phyloP scores from a whole-genome alignment of 2,797 vertebrate species.

The Chaenodraco wilsoni region DNA sequence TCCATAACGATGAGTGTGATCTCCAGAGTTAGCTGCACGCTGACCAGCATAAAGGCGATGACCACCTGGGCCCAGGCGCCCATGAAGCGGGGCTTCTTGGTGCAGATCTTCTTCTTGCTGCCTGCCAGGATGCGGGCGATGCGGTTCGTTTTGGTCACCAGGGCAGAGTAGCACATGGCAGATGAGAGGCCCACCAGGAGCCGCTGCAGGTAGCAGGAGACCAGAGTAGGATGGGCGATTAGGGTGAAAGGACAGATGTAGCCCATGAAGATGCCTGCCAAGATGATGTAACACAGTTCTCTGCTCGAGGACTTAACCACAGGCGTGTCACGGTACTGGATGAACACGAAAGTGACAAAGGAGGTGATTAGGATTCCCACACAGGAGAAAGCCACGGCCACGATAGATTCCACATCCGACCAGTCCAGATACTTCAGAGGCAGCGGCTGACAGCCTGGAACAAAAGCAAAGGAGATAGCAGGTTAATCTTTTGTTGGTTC shows the following conservation, averaged over 20 bases:
- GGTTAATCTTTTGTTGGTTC: conserved; percentile 6
- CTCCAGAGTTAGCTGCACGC: conserved; percentile 93
- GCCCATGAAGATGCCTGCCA: conserved; percentile 96
- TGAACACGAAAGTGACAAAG: conserved; percentile 98
- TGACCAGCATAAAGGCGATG: conserved; percentile 94
- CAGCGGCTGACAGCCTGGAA: conserved; percentile 91
- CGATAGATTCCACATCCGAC: conserved; percentile 96
- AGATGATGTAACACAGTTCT: conserved; percentile 98
- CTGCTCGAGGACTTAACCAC: conserved; percentile 98
- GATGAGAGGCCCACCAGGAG: conserved; percentile 96
- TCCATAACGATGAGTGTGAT: conserved; percentile 95
- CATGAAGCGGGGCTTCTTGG: conserved; percentile 97
- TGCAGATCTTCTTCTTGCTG: conserved; percentile 99
- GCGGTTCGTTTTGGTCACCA: conserved; percentile 98
- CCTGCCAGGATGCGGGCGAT: conserved; percentile 98
- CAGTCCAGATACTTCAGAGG: conserved; percentile 94
- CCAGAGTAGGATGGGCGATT: conserved; percentile 92
- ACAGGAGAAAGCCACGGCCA: conserved; percentile 96
- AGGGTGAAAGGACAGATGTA: conserved; percentile 98
- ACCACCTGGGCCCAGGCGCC: conserved; percentile 98
- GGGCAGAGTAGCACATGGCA: conserved; percentile 97
- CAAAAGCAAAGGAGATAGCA: conserved; percentile 28
- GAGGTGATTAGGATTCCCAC: conserved; percentile 96
- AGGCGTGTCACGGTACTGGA: conserved; percentile 97
- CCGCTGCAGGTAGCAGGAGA: conserved; percentile 96